Evolutionary conservation across 2,113 vertebrate genomes (phyloP), one percentile per base, ranked within the genome.

Genomic region (Alethe diademata): DNA sequence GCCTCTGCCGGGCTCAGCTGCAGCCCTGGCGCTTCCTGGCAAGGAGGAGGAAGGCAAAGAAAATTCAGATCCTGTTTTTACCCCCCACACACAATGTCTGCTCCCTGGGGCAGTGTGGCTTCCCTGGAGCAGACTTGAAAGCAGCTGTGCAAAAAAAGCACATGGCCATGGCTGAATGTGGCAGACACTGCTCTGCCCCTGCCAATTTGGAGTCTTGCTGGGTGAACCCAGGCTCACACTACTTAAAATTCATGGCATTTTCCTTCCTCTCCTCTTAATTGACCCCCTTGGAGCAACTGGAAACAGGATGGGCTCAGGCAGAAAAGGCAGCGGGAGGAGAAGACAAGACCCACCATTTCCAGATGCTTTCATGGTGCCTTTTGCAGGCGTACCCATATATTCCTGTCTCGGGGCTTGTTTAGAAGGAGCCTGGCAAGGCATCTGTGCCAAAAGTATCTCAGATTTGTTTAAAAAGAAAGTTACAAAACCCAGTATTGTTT

Each of bases 401-500:
- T 86, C 65, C 79, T 8, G 40, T 92, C 90, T 64, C 0, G 0
- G 51, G 78, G 57, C 75, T 86, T 95, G 85, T 86, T 94, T 71
- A 93, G 75, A 71, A 73, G 48, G 40, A 86, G 79, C 69, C 61
- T 95, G 85, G 92, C 72, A 81, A 58, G 36, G 40, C 61, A 78
- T 64, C 76, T 17, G 65, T 73, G 85, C 94, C 92, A 95, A 93
- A 95, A 91, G 54, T 74, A 53, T 95, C 90, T 81, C 89, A 89
- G 73, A 91, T 89, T 95, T 96, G 89, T 93, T 97, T 95, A 92
- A 65, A 96, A 93, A 80, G 67, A 86, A 97, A 94, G 93, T 93
- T 92, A 94, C 88, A 97, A 95, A 96, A n/a, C 65, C 82, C 88
- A 92, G 94, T 62, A 93, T 95, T 96, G 94, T 96, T 96, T 94